Percentiles rank a stretch among this genome's conserved stretches.
phyloP scores from a whole-genome alignment of 2,888 invertebrate species.

The Allygus modestus region DNA sequence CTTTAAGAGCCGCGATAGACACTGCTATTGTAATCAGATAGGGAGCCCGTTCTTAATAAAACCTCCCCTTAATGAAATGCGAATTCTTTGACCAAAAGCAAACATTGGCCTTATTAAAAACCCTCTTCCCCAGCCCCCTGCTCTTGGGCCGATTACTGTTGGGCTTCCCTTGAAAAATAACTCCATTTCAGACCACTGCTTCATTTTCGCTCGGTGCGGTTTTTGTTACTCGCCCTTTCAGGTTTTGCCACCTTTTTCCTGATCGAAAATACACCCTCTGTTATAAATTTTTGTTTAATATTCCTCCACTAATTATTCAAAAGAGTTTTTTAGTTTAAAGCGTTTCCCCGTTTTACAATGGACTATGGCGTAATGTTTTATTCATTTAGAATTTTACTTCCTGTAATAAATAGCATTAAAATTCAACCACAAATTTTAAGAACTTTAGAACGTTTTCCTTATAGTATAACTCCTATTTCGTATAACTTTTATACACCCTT shows the following conservation, averaged over 20 bases:
- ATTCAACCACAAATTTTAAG: too few relatives aligned
- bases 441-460: too few relatives aligned
- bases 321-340: too few relatives aligned
- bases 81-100: constrained; percentile 61
- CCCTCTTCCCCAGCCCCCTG: constrained; percentile 25
- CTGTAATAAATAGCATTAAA: too few relatives aligned
- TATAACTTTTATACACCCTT: too few relatives aligned
- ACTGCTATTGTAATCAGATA: constrained; percentile 54
- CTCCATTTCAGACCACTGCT: constrained; percentile 57
- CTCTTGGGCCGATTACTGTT: constrained; percentile 23
- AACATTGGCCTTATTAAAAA: constrained; percentile 62
- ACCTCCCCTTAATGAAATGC: constrained; percentile 60
- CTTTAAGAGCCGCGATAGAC: constrained; percentile 24
- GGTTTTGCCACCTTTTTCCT: background rate
- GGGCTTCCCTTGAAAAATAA: constrained; percentile 55
- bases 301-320: background rate
- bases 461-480: too few relatives aligned
- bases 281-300: background rate
- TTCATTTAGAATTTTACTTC: too few relatives aligned
- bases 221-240: constrained; percentile 22
- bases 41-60: constrained; percentile 54
- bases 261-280: background rate
- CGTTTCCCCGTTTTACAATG: too few relatives aligned
- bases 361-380: too few relatives aligned
- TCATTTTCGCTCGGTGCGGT: constrained; percentile 44